phyloP scores from a whole-genome alignment of 2,888 invertebrate species.

The Venustoraphidia nigricollis region DNA sequence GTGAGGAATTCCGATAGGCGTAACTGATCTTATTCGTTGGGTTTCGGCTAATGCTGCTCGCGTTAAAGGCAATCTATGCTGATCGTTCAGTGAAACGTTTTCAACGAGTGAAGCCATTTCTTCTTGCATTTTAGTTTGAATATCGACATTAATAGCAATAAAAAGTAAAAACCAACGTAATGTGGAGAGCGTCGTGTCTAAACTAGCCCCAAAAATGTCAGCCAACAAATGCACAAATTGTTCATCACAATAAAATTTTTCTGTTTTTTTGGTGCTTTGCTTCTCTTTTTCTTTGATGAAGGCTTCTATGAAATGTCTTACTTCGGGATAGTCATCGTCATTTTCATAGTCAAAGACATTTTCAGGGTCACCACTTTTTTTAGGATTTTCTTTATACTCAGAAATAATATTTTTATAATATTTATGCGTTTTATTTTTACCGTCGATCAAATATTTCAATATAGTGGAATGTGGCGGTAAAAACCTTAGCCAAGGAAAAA shows the following conservation, averaged over 20 bases:
- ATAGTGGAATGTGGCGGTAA: too few relatives aligned
- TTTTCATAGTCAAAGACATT: conserved; percentile 5
- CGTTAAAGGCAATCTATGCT: conserved; percentile 36
- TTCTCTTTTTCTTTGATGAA: conserved; percentile 44
- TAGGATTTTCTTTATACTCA: conserved; percentile 20
- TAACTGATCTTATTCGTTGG: conserved; percentile 62
- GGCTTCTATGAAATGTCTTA: conserved; percentile 37
- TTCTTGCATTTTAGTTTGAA: conserved; percentile 40
- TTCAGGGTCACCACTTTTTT: conserved; percentile 8
- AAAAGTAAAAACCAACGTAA: conserved; percentile 69
- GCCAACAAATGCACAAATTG: conserved; percentile 62
- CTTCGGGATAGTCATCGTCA: neutral
- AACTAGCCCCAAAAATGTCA: conserved; percentile 74
- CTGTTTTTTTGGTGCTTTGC: conserved; percentile 27
- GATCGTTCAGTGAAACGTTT: conserved; percentile 35
- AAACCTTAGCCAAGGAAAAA: conserved; percentile 64
- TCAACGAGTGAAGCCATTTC: conserved; percentile 31
- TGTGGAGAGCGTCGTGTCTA: conserved; percentile 69
- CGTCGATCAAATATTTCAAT: conserved; percentile 49
- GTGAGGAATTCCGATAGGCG: conserved; percentile 76
- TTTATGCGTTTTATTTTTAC: conserved; percentile 55
- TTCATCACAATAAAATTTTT: conserved; percentile 40
- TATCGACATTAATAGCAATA: conserved; percentile 50
- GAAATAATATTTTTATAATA: conserved; percentile 53
- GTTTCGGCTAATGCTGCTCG: conserved; percentile 66